phyloP scores from a whole-genome alignment of 2,797 vertebrate genomes.

The Antennarius maculatus region DNA sequence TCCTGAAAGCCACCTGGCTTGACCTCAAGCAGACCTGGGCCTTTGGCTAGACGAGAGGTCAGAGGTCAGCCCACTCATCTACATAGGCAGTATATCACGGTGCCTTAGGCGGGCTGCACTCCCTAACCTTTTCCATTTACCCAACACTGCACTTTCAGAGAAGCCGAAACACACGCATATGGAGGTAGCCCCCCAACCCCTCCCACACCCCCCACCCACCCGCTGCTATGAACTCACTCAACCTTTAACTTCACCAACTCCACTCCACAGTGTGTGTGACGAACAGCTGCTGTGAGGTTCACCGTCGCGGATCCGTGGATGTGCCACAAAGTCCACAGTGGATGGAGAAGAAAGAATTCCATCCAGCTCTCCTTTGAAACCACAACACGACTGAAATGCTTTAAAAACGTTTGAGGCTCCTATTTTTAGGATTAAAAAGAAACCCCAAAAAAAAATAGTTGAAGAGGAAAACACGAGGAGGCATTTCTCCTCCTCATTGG shows the following conservation, averaged over 20 bases:
- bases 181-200: conserved; percentile 22
- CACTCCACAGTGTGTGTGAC: conserved; percentile 9
- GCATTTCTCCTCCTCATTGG: conserved; percentile 13
- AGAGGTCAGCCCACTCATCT: conserved; percentile 68
- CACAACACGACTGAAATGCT: too few relatives aligned
- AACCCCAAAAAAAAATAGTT: too few relatives aligned
- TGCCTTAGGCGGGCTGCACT: conserved; percentile 62
- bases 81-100: conserved; percentile 61
- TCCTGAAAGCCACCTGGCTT: conserved; percentile 72
- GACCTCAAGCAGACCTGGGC: conserved; percentile 64
- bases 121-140: conserved; percentile 68
- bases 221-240: conserved; percentile 47
- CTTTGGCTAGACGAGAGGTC: conserved; percentile 72
- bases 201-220: background rate
- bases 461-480: background rate
- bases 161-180: conserved; percentile 57
- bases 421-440: too few relatives aligned
- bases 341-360: too few relatives aligned
- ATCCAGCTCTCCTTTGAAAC: too few relatives aligned
- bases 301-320: conserved; percentile 7
- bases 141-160: conserved; percentile 32
- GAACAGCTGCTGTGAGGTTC: conserved; percentile 1
- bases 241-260: conserved; percentile 14
- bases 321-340: background rate
- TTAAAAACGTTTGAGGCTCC: too few relatives aligned